Evolutionary conservation across 2,888 invertebrate genomes (phyloP).

Genomic region (Rotaria magnacalcarata): DNA sequence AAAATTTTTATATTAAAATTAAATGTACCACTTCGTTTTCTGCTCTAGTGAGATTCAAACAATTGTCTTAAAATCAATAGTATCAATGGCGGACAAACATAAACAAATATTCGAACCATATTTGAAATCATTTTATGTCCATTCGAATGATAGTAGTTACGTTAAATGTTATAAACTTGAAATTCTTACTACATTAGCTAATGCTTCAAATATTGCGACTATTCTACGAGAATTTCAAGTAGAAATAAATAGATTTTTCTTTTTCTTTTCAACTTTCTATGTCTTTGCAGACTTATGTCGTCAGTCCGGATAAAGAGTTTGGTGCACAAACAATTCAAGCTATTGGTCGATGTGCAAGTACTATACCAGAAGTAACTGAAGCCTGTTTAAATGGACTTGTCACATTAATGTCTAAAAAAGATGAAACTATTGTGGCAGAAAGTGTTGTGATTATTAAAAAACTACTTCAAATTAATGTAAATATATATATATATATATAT

Average conservation of each 20-base stretch:
- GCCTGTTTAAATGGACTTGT: slow-evolving; percentile 86
- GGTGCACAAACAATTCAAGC: slow-evolving; percentile 93
- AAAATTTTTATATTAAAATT: neutral
- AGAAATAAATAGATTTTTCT: slow-evolving; percentile 48
- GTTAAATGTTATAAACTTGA: slow-evolving; percentile 91
- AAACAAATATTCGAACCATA: slow-evolving; percentile 91
- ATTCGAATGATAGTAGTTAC: slow-evolving; percentile 89
- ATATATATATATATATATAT: too few species aligned
- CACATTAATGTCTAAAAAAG: slow-evolving; percentile 82
- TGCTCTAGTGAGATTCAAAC: slow-evolving; percentile 81
- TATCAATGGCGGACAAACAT: slow-evolving; percentile 77
- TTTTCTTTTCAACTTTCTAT: slow-evolving; percentile 61
- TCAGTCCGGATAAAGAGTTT: slow-evolving; percentile 81
- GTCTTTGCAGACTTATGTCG: slow-evolving; percentile 74
- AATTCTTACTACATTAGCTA: slow-evolving; percentile 88
- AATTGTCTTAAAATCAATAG: slow-evolving; percentile 87
- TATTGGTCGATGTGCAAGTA: slow-evolving; percentile 67
- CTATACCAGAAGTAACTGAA: slow-evolving; percentile 71
- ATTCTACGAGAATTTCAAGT: slow-evolving; percentile 64
- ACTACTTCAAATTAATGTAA: slow-evolving; percentile 59
- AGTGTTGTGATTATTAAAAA: slow-evolving; percentile 77
- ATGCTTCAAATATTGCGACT: slow-evolving; percentile 82
- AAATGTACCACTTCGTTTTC: neutral
- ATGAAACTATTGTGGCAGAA: slow-evolving; percentile 84
- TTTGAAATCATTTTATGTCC: slow-evolving; percentile 92